A percentile compares a stretch with the other conserved stretches of the same genome.
Conservation (phyloP, 2,113 vertebrate genomes). For the Raja brachyura region DNA sequence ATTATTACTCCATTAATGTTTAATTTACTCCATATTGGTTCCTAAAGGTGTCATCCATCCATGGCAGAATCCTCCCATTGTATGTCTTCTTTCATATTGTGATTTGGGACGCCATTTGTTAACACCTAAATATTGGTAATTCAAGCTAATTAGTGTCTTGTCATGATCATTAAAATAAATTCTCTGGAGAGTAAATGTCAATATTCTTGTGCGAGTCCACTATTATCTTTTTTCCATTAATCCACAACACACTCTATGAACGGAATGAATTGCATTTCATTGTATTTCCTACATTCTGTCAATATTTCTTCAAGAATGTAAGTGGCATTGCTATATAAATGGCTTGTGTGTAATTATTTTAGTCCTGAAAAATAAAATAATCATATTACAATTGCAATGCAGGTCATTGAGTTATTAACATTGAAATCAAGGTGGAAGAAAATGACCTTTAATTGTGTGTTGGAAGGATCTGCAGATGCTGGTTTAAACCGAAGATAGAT, state of each 20-base stretch:
- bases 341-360: neutral
- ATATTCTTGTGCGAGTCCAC: neutral
- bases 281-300: neutral
- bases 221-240: neutral
- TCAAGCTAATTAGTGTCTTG: neutral
- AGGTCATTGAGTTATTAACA: neutral
- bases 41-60: neutral
- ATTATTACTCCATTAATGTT: neutral
- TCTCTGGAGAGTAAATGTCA: neutral
- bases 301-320: neutral
- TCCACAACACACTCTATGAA: neutral
- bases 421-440: neutral
- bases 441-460: neutral
- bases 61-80: neutral
- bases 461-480: no score
- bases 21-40: neutral
- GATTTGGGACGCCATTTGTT: neutral
- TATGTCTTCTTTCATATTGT: neutral
- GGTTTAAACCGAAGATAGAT: no score
- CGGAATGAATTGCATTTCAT: neutral
- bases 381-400: neutral
- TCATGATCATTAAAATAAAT: neutral
- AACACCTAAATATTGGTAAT: neutral
- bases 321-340: neutral
- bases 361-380: neutral